Evolutionary conservation across 1,140 invertebrate species (phyloP).

Genomic region (Bombus breviceps): DNA sequence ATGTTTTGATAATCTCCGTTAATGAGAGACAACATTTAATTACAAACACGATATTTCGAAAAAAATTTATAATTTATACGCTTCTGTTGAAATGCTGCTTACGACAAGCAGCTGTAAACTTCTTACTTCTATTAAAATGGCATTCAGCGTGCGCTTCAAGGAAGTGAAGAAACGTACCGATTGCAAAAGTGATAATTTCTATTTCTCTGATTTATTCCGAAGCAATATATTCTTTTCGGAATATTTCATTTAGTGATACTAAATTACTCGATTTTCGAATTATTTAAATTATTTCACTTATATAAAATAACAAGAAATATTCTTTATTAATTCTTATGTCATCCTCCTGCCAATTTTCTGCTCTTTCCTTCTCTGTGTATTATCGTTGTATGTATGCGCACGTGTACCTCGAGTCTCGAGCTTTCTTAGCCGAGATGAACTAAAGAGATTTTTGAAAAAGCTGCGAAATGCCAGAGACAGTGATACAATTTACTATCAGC

Average conservation of each 20-base stretch:
- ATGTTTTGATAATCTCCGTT: no score
- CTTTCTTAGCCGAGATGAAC: not conserved
- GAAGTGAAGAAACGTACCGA: not conserved
- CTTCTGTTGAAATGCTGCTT: not conserved
- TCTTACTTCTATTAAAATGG: not conserved
- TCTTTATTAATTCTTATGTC: no score
- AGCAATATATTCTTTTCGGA: not conserved
- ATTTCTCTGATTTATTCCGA: not conserved
- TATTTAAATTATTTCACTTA: no score
- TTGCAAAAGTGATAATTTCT: not conserved
- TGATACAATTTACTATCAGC: not conserved
- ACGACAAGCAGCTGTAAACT: not conserved
- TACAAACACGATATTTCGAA: not conserved
- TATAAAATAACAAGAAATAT: not conserved
- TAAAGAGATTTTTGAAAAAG: not conserved
- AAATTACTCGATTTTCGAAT: no score
- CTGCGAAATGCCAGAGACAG: not conserved
- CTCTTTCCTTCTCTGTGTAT: not conserved
- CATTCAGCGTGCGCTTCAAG: not conserved
- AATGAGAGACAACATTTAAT: not conserved
- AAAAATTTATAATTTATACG: not conserved
- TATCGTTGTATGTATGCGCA: not conserved
- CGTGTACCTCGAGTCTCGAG: not conserved
- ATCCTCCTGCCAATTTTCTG: no score
- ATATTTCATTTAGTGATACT: not conserved